These are phyloP conservation scores for Bhutanitis thaidina DNA, from an alignment of 2,888 invertebrate genomes.

Conservation along the genomic window DNA sequence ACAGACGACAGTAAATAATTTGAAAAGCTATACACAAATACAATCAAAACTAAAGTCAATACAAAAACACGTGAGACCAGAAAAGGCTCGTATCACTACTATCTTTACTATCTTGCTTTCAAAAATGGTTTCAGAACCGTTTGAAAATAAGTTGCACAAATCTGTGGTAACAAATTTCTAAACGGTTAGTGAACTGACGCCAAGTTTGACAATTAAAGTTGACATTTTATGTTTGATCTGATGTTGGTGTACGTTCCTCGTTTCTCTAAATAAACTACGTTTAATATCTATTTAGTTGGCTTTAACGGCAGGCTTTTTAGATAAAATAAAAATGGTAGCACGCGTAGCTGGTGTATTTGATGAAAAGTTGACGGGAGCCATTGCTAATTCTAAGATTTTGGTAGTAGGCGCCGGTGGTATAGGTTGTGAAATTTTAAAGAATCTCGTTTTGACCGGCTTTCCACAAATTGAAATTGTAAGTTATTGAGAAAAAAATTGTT, in stretches of 20 bases:
- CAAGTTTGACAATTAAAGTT: constrained; percentile 47
- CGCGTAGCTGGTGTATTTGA: constrained; percentile 83
- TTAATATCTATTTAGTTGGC: constrained; percentile 5
- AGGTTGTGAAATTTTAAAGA: constrained; percentile 98
- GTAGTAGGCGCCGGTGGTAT: constrained; percentile 99
- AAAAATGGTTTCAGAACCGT: too few species aligned
- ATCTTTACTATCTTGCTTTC: too few species aligned
- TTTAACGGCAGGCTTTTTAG: neutral
- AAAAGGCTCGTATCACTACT: too few species aligned
- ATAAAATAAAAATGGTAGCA: constrained; percentile 80
- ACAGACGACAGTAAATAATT: too few species aligned
- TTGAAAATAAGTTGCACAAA: too few species aligned
- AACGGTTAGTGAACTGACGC: constrained; percentile 37
- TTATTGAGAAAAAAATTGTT: constrained; percentile 28
- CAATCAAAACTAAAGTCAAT: too few species aligned
- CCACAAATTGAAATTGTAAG: constrained; percentile 95
- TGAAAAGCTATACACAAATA: too few species aligned
- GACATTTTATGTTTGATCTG: constrained; percentile 15
- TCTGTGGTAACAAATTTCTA: too few species aligned
- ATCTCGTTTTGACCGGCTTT: constrained; percentile 97
- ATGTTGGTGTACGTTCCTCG: constrained; percentile 5
- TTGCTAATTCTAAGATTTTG: constrained; percentile 86
- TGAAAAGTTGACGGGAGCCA: constrained; percentile 81
- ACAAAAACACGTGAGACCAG: too few species aligned
- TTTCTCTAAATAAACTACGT: constrained; percentile 3